A percentile compares a stretch with the other conserved stretches of the same genome.
Evolutionary conservation across 2,888 invertebrate species (phyloP).

Genomic region (Drosophila acutilabella): DNA sequence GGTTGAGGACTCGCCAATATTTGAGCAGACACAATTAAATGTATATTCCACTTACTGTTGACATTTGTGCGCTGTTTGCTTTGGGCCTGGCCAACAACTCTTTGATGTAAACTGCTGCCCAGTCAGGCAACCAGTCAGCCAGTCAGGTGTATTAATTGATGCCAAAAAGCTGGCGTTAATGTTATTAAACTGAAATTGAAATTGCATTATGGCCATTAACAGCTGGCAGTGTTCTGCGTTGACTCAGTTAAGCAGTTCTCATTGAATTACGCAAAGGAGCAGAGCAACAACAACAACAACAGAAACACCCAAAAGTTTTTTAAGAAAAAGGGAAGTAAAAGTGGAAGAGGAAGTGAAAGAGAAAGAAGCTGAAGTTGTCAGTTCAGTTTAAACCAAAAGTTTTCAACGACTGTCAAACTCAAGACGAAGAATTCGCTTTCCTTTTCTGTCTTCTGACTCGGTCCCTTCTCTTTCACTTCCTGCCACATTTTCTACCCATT

Average conservation of each 20-base stretch:
- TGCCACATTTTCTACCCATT: background rate
- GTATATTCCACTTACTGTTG: constrained; percentile 38
- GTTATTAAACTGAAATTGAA: constrained; percentile 67
- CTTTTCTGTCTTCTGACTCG: background rate
- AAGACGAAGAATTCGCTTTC: constrained; percentile 11
- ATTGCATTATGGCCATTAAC: constrained; percentile 72
- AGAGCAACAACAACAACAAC: background rate
- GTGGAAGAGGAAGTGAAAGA: background rate
- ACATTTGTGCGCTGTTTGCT: constrained; percentile 33
- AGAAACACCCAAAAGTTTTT: constrained; percentile 35
- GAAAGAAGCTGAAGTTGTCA: constrained; percentile 34
- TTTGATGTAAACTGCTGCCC: constrained; percentile 39
- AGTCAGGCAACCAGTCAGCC: background rate
- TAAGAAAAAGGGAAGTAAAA: background rate
- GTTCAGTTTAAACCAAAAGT: constrained; percentile 46
- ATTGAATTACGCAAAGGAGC: constrained; percentile 55
- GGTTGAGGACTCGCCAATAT: constrained; percentile 57
- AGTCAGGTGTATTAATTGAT: constrained; percentile 39
- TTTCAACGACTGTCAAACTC: constrained; percentile 53
- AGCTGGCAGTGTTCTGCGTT: constrained; percentile 30
- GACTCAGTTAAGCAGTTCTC: constrained; percentile 47
- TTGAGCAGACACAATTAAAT: constrained; percentile 67
- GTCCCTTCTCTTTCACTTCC: background rate
- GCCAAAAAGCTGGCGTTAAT: constrained; percentile 48
- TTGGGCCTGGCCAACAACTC: constrained; percentile 27